These are phyloP conservation scores for Drosophila neutralis DNA, from an alignment of 2,888 invertebrate species.

Conservation along the genomic window DNA sequence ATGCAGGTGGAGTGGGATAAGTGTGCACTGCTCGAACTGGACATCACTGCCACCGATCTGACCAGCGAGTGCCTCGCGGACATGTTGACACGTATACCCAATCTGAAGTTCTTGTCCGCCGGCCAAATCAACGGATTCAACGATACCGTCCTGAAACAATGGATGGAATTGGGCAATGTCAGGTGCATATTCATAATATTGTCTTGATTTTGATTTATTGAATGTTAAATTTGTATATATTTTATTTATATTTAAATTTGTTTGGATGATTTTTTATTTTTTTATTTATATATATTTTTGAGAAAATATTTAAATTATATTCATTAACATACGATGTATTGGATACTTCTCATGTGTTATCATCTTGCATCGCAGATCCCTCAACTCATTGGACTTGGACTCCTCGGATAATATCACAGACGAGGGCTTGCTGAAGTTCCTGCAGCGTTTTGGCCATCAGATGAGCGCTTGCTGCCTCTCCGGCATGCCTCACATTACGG, in stretches of 20 bases:
- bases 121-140: constrained; percentile 99
- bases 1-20: constrained; percentile 99
- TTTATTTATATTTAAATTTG: neutral
- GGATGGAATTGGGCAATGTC: constrained; percentile 94
- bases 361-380: constrained; percentile 85
- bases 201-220: neutral
- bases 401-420: constrained; percentile 98
- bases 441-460: constrained; percentile 95
- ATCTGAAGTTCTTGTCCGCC: constrained; percentile 94
- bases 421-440: constrained; percentile 95
- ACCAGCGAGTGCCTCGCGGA: constrained; percentile 96
- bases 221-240: neutral
- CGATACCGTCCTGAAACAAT: constrained; percentile 96
- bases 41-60: constrained; percentile 98
- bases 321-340: neutral
- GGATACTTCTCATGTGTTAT: neutral
- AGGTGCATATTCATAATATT: constrained; percentile 83
- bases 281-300: neutral
- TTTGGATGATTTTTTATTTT: neutral
- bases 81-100: constrained; percentile 94
- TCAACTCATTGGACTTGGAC: constrained; percentile 96
- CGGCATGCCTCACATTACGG: constrained; percentile 99
- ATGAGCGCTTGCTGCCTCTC: constrained; percentile 94
- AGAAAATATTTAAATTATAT: too few species aligned
- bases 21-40: constrained; percentile 95